Percentiles rank a stretch among this genome's conserved stretches.
Evolutionary conservation across 2,888 invertebrate genomes (phyloP).

Genomic region (Lithophane socia): DNA sequence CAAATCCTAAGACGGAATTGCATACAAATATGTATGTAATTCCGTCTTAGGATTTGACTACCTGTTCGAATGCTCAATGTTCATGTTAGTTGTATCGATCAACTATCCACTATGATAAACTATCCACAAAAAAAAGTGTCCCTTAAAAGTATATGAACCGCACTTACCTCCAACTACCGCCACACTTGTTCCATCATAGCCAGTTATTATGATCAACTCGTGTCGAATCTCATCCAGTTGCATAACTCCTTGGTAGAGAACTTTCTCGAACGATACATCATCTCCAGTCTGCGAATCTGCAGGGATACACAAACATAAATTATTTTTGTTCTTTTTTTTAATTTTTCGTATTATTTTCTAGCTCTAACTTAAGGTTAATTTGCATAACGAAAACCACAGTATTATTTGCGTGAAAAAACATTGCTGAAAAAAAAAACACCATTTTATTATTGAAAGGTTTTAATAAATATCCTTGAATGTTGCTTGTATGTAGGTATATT

Average conservation of each 20-base stretch:
- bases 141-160: neutral
- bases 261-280: slow-evolving; percentile 74
- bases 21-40: too few species aligned
- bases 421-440: slow-evolving; percentile 15
- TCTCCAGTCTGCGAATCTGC: slow-evolving; percentile 63
- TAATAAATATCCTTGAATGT: neutral
- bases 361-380: slow-evolving; percentile 8
- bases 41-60: neutral
- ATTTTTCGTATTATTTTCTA: neutral
- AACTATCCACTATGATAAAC: neutral
- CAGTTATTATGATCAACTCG: slow-evolving; percentile 75
- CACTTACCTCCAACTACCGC: slow-evolving; percentile 77
- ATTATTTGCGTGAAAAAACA: neutral
- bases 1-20: too few species aligned
- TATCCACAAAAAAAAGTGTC: neutral
- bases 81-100: neutral
- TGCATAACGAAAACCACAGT: slow-evolving; percentile 75
- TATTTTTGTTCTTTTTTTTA: too few species aligned
- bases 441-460: neutral
- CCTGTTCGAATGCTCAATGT: neutral
- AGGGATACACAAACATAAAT: slow-evolving; percentile 13
- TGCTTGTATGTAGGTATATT: neutral
- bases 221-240: slow-evolving; percentile 72
- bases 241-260: slow-evolving; percentile 78
- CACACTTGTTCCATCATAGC: slow-evolving; percentile 72